Conservation (phyloP, 53 echinoderm and acorn worm species). For the Patiria pectinifera region DNA sequence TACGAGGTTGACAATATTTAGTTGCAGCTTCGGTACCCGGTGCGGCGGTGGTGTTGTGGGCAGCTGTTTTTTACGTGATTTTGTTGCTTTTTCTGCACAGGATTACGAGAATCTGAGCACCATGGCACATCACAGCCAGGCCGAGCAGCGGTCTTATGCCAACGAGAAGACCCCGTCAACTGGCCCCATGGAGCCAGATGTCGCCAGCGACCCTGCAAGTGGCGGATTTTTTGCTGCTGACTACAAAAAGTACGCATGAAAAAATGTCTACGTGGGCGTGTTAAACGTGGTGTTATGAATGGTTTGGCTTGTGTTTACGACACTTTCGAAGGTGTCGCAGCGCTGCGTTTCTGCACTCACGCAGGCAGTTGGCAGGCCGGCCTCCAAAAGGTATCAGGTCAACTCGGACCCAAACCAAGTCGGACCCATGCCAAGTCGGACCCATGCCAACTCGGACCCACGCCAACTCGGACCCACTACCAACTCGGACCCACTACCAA, state of each 20-base stretch:
- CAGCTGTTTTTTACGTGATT: not conserved
- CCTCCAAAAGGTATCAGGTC: too few species aligned
- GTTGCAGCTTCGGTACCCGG: not conserved
- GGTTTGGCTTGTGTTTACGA: too few species aligned
- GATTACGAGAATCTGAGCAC: conserved; percentile 80
- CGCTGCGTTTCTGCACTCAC: too few species aligned
- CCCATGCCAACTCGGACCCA: too few species aligned
- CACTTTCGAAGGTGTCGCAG: too few species aligned
- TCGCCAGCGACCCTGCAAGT: conserved; percentile 96
- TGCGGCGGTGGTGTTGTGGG: not conserved
- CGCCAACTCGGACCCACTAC: too few species aligned
- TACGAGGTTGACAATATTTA: not conserved
- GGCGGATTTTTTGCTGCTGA: conserved; percentile 97
- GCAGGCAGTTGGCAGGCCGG: too few species aligned
- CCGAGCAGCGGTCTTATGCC: conserved; percentile 89
- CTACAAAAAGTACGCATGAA: conserved; percentile 85
- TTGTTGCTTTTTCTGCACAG: conserved; percentile 58
- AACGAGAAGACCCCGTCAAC: conserved; percentile 95
- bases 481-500: too few species aligned
- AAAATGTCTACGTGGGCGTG: too few species aligned
- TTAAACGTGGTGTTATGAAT: too few species aligned
- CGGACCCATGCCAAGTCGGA: too few species aligned
- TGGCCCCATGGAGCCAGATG: conserved; percentile 86
- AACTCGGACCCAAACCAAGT: too few species aligned
- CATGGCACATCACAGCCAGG: conserved; percentile 76